These are phyloP conservation scores for Onychomys leucogaster DNA, from an alignment of 2,797 vertebrate species.

Conservation along the genomic window DNA sequence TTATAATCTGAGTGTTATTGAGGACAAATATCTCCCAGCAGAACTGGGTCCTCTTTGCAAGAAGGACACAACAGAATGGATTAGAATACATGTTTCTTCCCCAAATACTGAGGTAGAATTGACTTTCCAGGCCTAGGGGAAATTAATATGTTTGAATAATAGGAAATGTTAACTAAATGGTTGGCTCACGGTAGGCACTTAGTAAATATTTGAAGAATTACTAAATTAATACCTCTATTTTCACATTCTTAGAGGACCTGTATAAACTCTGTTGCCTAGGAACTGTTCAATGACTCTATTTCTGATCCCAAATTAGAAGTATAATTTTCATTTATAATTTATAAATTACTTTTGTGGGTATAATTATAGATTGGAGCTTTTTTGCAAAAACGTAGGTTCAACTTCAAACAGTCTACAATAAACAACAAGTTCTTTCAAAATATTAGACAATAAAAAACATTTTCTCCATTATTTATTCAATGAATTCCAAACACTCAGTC, in stretches of 20 bases:
- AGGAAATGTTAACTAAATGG: constrained; percentile 54
- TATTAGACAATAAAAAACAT: not conserved
- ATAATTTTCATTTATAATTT: constrained; percentile 42
- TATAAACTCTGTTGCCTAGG: constrained; percentile 43
- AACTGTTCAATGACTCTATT: constrained; percentile 21
- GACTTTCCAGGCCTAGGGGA: constrained; percentile 7
- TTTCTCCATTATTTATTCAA: constrained; percentile 43
- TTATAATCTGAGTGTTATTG: constrained; percentile 56
- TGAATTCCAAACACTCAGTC: not conserved
- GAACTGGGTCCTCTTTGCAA: not conserved
- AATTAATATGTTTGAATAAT: constrained; percentile 58
- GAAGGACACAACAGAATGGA: constrained; percentile 6
- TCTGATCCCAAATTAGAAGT: not conserved
- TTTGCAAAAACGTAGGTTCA: not conserved
- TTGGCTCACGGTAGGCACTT: constrained; percentile 38
- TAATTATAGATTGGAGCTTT: not conserved
- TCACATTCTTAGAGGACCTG: not conserved
- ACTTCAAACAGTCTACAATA: constrained; percentile 32
- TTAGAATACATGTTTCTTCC: constrained; percentile 17
- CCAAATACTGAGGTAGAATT: not conserved
- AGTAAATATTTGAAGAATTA: constrained; percentile 73
- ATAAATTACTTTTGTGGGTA: constrained; percentile 25
- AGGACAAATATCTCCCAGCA: constrained; percentile 43
- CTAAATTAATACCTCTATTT: constrained; percentile 59
- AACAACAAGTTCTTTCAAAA: constrained; percentile 30